These are phyloP conservation scores for Theristicus caerulescens DNA, from an alignment of 2,113 vertebrate species.

Conservation along the genomic window DNA sequence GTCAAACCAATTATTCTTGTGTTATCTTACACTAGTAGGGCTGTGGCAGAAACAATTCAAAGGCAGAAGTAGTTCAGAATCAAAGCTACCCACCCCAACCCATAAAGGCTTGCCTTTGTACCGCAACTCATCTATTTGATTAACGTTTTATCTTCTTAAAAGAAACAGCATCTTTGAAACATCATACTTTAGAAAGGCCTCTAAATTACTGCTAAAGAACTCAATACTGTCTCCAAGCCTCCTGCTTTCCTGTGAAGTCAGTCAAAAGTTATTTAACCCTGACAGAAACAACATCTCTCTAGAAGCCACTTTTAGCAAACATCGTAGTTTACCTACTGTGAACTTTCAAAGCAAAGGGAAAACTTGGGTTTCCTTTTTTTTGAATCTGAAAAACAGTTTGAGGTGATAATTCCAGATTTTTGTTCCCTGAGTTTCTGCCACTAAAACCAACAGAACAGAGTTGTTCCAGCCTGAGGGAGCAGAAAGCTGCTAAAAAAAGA, in stretches of 20 bases:
- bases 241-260: background rate
- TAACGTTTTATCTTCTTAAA: background rate
- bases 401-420: background rate
- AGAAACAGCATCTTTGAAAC: background rate
- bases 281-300: background rate
- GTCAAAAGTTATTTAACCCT: background rate
- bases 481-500: conserved; percentile 15
- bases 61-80: background rate
- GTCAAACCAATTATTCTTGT: background rate
- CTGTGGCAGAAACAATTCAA: background rate
- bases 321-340: background rate
- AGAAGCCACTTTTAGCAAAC: background rate
- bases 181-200: background rate
- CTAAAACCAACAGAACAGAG: background rate
- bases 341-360: background rate
- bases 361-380: background rate
- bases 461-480: conserved; percentile 28
- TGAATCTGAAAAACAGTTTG: background rate
- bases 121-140: background rate
- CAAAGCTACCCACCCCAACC: background rate
- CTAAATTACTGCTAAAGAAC: background rate
- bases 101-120: background rate
- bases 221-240: background rate
- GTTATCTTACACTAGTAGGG: background rate
- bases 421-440: background rate